Percentiles rank a stretch among this genome's conserved stretches.
Evolutionary conservation across 2,888 invertebrate genomes (phyloP).

Genomic region (Pemphredon lugubris): DNA sequence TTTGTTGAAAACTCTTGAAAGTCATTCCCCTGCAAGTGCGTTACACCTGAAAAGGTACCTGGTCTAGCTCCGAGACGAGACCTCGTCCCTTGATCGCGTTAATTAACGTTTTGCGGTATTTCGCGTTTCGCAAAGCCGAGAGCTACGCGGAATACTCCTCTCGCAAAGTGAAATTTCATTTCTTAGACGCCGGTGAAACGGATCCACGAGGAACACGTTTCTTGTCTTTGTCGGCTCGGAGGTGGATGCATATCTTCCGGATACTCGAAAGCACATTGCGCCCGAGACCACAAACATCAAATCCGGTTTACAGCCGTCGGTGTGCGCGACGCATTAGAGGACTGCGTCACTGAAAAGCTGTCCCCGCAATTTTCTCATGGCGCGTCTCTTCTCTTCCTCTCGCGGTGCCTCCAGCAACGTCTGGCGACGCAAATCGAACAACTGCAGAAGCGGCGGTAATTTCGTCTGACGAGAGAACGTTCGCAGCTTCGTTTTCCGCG

Average conservation of each 20-base stretch:
- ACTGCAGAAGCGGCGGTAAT: conserved; percentile 38
- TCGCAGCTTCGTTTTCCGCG: conserved; percentile 30
- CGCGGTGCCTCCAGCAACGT: conserved; percentile 30
- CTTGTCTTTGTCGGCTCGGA: conserved; percentile 3
- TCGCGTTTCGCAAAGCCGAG: too few relatives aligned
- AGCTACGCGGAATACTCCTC: too few relatives aligned
- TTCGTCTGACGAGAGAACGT: conserved; percentile 43
- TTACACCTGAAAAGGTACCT: too few relatives aligned
- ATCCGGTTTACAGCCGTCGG: conserved; percentile 37
- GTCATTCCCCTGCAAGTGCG: too few relatives aligned
- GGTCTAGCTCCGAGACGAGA: too few relatives aligned
- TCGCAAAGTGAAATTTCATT: conserved; percentile 8
- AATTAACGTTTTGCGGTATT: too few relatives aligned
- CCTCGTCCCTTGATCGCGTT: too few relatives aligned
- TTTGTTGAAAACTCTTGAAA: too few relatives aligned
- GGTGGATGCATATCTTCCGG: background rate
- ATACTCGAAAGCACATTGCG: conserved; percentile 3
- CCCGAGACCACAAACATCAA: conserved; percentile 22
- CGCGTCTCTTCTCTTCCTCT: conserved; percentile 41
- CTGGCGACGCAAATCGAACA: conserved; percentile 43
- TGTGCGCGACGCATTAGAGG: conserved; percentile 15
- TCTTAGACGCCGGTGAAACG: background rate
- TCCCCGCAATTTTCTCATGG: conserved; percentile 40
- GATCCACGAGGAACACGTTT: conserved; percentile 5
- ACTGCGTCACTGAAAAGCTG: conserved; percentile 28